Base-by-base conservation (phyloP, 2,113 vertebrate species). In the Odontesthes bonariensis region DNA sequence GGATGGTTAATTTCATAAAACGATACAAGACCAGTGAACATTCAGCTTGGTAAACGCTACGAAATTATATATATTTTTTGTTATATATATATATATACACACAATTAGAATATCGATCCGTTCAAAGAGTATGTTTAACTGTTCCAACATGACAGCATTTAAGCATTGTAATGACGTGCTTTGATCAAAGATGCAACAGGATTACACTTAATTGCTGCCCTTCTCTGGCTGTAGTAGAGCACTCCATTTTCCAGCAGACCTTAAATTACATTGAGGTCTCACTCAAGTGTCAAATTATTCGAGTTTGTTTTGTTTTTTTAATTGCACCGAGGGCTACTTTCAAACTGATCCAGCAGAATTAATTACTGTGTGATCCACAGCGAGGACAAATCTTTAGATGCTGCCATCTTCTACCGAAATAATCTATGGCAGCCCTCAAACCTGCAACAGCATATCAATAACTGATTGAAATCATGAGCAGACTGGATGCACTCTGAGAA, bases 241-340 rank as follows among this genome's bases (percentile, higher is more conserved):
- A 49, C 63, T 46, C 49, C 0, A 54, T 47, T 82, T 78, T 78
- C 52, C 47, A 71, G 20, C 49, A 75, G 23, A 64, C 9, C 61
- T 84, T 35, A 80, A 74, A 80, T 60, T 52, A 55, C 64, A 81
- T 54, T 23, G 6, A 79, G 22, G 62, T 69, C 63, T n/a, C 19
- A 58, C 62, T 11, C 17, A n/a, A 16, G 1, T 67, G 60, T 71
- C 23, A 33, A 61, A 47, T 4, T 57, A 38, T 51, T 66, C 51
- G 38, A 22, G 20, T 42, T 69, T 73, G n/a, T n/a, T n/a, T n/a
- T 27, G 27, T 27, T 27, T 27, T 27, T 69, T 75, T 52, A n/a
- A 70, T 82, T 22, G 52, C 75, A 67, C 74, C 3, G 59, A 65
- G 32, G 52, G 64, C 16, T 44, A 22, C 52, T 38, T 47, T 75